phyloP scores from a whole-genome alignment of 2,888 invertebrate genomes.

The Caenorhabditis uteleia region DNA sequence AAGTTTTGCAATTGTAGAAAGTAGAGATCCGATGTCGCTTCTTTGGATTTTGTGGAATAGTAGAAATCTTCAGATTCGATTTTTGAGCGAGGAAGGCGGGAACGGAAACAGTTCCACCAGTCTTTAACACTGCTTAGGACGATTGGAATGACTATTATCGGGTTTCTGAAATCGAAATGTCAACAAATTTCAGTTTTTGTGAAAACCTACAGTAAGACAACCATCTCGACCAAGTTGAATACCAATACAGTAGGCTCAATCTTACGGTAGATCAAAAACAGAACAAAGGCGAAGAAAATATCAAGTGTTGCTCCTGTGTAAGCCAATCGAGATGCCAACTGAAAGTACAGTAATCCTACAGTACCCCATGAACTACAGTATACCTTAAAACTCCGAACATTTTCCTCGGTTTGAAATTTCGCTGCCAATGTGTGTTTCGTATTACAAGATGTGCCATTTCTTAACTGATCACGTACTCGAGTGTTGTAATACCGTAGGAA shows the following conservation, averaged over 20 bases:
- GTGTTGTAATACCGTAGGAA: conserved; percentile 19
- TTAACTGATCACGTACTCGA: conserved; percentile 4
- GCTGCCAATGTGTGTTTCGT: conserved; percentile 9
- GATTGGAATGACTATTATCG: conserved; percentile 11
- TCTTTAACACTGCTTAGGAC: conserved; percentile 7
- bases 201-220: not conserved
- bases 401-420: conserved; percentile 31
- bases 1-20: conserved; percentile 16
- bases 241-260: conserved; percentile 1
- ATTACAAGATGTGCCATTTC: not conserved
- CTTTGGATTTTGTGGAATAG: not conserved
- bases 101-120: conserved; percentile 11
- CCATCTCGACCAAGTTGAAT: not conserved
- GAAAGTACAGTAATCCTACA: not conserved
- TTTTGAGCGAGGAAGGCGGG: not conserved
- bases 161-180: conserved; percentile 15
- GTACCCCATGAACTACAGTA: no score
- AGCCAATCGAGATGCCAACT: conserved; percentile 8
- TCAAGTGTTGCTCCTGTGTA: conserved; percentile 1
- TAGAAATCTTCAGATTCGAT: not conserved
- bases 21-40: not conserved
- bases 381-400: conserved; percentile 17
- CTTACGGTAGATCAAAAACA: conserved; percentile 1
- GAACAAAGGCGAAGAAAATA: conserved; percentile 1
- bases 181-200: conserved; percentile 8